Conservation (phyloP, 2,888 invertebrate genomes). For the Eurois occulta region DNA sequence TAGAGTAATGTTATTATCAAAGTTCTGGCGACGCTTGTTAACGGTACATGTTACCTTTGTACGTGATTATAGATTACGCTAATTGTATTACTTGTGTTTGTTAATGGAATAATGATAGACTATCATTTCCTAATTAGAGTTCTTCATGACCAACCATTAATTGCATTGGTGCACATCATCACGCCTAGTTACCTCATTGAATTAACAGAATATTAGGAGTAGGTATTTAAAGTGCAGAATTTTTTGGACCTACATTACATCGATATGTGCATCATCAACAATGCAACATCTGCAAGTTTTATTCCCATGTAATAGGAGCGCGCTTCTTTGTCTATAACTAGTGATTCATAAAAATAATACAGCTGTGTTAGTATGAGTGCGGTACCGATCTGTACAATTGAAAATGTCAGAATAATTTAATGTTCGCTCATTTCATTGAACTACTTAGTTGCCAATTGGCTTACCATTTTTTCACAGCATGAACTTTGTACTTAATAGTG, state of each 20-base stretch:
- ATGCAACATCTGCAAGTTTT: too few species aligned
- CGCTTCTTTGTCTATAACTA: neutral
- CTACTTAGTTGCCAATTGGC: too few species aligned
- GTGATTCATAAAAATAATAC: neutral
- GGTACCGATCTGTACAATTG: too few species aligned
- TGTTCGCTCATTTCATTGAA: neutral
- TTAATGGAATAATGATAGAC: neutral
- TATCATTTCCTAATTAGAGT: neutral
- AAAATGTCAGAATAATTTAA: neutral
- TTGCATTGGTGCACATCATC: neutral
- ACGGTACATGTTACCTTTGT: slow-evolving; percentile 6
- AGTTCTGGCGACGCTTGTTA: slow-evolving; percentile 42
- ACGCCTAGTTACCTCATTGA: neutral
- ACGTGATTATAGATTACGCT: neutral
- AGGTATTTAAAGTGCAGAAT: neutral
- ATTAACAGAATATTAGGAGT: neutral
- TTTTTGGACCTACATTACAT: too few species aligned
- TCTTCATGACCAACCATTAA: neutral
- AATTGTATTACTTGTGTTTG: neutral
- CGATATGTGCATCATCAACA: too few species aligned
- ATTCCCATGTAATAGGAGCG: neutral
- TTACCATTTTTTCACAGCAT: too few species aligned
- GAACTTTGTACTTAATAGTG: neutral
- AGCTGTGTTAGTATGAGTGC: neutral
- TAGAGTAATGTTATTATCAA: slow-evolving; percentile 52